Evolutionary conservation across 1,140 invertebrate genomes (phyloP), one percentile per base, ranked within the genome.

Genomic region (Frieseomelitta varia): DNA sequence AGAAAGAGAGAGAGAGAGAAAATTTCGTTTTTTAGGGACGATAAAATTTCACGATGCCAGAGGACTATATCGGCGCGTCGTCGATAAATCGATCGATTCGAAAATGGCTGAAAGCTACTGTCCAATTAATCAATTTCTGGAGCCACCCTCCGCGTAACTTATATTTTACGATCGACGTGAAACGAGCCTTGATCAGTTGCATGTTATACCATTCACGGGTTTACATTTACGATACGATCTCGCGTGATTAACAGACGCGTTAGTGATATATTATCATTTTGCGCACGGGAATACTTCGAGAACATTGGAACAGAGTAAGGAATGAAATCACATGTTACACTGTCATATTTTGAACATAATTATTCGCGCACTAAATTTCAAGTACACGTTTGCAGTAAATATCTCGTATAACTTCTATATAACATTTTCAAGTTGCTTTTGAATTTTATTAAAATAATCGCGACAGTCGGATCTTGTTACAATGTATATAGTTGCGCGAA

Each of bases 161-260:
- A 39, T n/a, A 24, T 24, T 79, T 55, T 69, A 55, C 51, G 77
- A 78, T 68, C 61, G 47, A 30, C n/a, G n/a, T 4, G n/a, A 47
- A 15, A 11, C 19, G 61, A 30, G 19, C n/a, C 24, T 27, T 14
- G n/a, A 67, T 53, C 76, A 27, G 27, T 1, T 21, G 11, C 1
- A 68, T 14, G 21, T 39, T 34, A 21, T 11, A 68, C 8, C 19
- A 21, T 11, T 19, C 4, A 21, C 27, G 15, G 4, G 11, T 14
- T 78, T 24, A 24, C 61, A 27, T 78, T 78, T 78, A 78, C 27
- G 76, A 78, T 19, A 21, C 61, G 27, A 67, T 78, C 21, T 53
- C 47, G 61, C 21, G 47, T 15, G 76, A 53, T 67, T 24, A 53
- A 53, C 12, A 24, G 47, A 19, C 47, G 8, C 47, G 47, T 67